Conservation (phyloP, 2,797 vertebrate genomes). For the Leptodactylus fallax region DNA sequence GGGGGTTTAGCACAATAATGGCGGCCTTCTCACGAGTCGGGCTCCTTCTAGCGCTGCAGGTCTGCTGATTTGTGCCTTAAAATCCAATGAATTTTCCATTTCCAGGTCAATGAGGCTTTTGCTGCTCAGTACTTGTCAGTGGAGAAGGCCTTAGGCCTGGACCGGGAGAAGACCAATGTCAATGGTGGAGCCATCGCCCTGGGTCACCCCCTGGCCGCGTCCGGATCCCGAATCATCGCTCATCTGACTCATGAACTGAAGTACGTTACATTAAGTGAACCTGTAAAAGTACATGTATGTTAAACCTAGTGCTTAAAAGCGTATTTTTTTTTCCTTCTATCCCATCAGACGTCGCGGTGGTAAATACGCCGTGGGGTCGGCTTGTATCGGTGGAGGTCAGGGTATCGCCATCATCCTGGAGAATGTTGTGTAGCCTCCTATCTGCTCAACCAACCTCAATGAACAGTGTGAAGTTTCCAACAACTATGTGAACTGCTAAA, state of each 20-base stretch:
- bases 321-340: slow-evolving; percentile 18
- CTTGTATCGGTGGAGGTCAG: slow-evolving; percentile 96
- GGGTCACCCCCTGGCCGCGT: slow-evolving; percentile 92
- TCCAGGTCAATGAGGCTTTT: slow-evolving; percentile 96
- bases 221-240: slow-evolving; percentile 89
- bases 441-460: neutral
- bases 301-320: neutral
- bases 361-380: slow-evolving; percentile 91
- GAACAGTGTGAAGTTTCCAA: neutral
- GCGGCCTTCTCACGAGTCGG: too few species aligned
- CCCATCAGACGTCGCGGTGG: slow-evolving; percentile 85
- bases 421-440: slow-evolving; percentile 72
- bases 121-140: slow-evolving; percentile 92
- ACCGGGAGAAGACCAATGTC: slow-evolving; percentile 89
- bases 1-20: too few species aligned
- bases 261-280: slow-evolving; percentile 68
- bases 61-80: too few species aligned
- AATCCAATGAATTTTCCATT: neutral
- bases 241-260: slow-evolving; percentile 93
- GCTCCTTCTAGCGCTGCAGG: too few species aligned
- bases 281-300: neutral
- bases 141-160: slow-evolving; percentile 83
- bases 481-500: neutral
- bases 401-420: slow-evolving; percentile 92
- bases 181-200: slow-evolving; percentile 93